Evolutionary conservation across 2,113 vertebrate genomes (phyloP), one percentile per base, ranked within the genome.

Genomic region (Rhynchopsitta pachyrhyncha): DNA sequence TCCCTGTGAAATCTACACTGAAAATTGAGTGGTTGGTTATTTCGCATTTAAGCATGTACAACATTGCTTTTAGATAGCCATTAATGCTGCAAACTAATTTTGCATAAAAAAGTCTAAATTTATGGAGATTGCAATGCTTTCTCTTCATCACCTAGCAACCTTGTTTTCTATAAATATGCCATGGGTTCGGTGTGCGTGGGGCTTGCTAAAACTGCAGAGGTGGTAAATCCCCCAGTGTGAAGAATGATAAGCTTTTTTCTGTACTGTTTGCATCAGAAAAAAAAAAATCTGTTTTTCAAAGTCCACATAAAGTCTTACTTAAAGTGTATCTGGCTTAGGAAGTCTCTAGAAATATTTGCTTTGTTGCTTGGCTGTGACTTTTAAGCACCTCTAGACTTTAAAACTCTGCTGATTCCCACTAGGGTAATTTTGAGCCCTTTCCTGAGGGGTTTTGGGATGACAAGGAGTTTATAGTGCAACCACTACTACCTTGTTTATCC

Each of bases 351-450:
- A 90, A 57, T 10, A 44, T 59, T 46, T 37, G 5, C 31, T 86
- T 91, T 91, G 22, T 93, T 67, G 18, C 7, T 82, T 53, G 75
- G 16, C n/a, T 92, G 41, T 92, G 85, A 78, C 57, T 90, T 93
- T 83, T 86, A 95, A 76, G 20, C 39, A 76, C 41, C 31, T 92
- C 71, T 80, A 93, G 42, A 63, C 24, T 9, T 73, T 44, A 68
- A 17, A 64, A 19, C 29, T 78, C 53, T 83, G 42, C 28, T 79
- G 67, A 49, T 31, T 47, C 35, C 33, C 46, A 17, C 35, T 82
- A 37, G 47, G 49, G 25, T 88, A 79, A 52, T 74, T 82, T 82
- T 84, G 13, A 93, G 7, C n/a, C 35, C 12, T 19, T 88, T 81
- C 23, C 53, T 77, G 19, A 5, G 3, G 0, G 7, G 2, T 47